These are phyloP conservation scores for Drosophila kuntzei DNA, from an alignment of 2,888 invertebrate species.

Conservation along the genomic window DNA sequence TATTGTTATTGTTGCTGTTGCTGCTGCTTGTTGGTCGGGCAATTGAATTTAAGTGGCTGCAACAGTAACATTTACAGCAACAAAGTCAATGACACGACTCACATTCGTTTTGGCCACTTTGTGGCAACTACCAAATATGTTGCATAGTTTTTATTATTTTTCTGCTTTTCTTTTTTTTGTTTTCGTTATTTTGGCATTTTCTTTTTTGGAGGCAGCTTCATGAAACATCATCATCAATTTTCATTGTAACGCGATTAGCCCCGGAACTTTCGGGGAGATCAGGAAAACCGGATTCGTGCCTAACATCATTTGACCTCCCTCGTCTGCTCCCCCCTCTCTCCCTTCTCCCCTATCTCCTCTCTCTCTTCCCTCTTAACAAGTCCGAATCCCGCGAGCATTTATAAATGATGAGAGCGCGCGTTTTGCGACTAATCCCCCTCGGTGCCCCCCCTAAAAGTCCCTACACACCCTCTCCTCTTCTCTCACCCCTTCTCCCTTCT, in stretches of 20 bases:
- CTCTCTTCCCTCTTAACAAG: constrained; percentile 12
- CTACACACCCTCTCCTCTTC: background rate
- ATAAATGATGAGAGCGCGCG: constrained; percentile 76
- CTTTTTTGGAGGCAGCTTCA: constrained; percentile 21
- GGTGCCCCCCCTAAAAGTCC: background rate
- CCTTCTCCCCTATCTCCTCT: background rate
- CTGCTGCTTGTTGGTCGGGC: constrained; percentile 55
- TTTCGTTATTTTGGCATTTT: constrained; percentile 7
- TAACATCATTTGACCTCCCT: constrained; percentile 67
- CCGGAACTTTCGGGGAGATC: constrained; percentile 32
- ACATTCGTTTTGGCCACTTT: constrained; percentile 70
- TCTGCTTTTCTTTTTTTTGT: background rate
- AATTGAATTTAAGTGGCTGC: constrained; percentile 79
- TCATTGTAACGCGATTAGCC: constrained; percentile 81
- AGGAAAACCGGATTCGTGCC: constrained; percentile 66
- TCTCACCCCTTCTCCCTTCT: background rate
- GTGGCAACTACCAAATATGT: constrained; percentile 70
- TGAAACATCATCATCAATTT: constrained; percentile 75
- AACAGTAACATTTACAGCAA: constrained; percentile 59
- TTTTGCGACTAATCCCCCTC: constrained; percentile 36
- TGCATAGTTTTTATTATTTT: constrained; percentile 58
- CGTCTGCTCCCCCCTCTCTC: background rate
- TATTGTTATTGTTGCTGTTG: constrained; percentile 17
- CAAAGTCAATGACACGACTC: constrained; percentile 64
- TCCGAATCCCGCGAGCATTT: constrained; percentile 65